These are phyloP conservation scores for Dasysyrphus tricinctus DNA, from an alignment of 2,888 invertebrate species.

Conservation along the genomic window DNA sequence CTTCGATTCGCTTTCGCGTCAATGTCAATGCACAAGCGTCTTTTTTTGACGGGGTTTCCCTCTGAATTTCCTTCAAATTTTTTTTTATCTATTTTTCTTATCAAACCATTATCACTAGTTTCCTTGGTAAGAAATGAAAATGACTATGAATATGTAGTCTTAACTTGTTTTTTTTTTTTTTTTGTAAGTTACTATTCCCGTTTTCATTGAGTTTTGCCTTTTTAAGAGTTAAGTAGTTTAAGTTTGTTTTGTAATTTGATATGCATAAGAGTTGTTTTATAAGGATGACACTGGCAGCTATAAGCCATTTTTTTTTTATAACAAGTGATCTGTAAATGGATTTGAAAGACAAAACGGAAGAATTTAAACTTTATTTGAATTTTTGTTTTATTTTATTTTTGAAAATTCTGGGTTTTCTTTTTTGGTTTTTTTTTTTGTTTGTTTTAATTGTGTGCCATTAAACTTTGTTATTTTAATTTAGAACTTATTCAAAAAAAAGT, in stretches of 20 bases:
- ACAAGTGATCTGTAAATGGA: slow-evolving; percentile 67
- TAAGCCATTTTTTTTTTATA: slow-evolving; percentile 32
- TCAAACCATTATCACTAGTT: slow-evolving; percentile 71
- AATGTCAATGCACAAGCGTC: slow-evolving; percentile 68
- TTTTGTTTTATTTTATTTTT: background rate
- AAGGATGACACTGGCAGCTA: slow-evolving; percentile 43
- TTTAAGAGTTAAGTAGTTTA: slow-evolving; percentile 71
- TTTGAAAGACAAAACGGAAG: slow-evolving; percentile 38
- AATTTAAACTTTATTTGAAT: slow-evolving; percentile 27
- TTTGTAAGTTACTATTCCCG: slow-evolving; percentile 21
- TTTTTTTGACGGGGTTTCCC: slow-evolving; percentile 63
- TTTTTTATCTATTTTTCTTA: slow-evolving; percentile 50
- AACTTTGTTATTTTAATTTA: background rate
- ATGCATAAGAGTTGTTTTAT: slow-evolving; percentile 65
- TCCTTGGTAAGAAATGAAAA: slow-evolving; percentile 62
- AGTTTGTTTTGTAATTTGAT: slow-evolving; percentile 75
- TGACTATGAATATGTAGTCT: slow-evolving; percentile 69
- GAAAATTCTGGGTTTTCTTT: background rate
- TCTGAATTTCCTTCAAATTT: slow-evolving; percentile 57
- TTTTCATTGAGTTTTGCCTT: slow-evolving; percentile 72
- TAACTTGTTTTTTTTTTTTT: no score
- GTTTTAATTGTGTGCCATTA: background rate
- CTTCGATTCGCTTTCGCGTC: slow-evolving; percentile 58
- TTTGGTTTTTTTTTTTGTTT: background rate
- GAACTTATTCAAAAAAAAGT: background rate